phyloP scores from a whole-genome alignment of 2,888 invertebrate genomes.

The Mythimna pallens region DNA sequence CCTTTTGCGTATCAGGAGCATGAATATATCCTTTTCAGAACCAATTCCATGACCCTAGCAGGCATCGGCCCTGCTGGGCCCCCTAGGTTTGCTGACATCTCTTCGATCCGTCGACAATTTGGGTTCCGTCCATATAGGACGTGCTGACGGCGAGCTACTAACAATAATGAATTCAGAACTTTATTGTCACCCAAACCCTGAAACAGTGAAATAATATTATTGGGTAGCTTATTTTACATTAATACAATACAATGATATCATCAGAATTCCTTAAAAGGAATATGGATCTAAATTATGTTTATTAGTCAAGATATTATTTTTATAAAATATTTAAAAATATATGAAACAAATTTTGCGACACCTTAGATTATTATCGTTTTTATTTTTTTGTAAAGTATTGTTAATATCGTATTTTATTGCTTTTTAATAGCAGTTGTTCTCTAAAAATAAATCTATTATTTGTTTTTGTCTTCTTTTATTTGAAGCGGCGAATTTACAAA shows the following conservation, averaged over 20 bases:
- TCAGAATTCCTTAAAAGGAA: conserved; percentile 5
- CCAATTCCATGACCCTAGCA: too few relatives aligned
- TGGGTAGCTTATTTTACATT: not conserved
- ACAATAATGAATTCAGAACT: conserved; percentile 18
- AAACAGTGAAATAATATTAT: not conserved
- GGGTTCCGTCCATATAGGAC: too few relatives aligned
- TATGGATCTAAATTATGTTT: conserved; percentile 13
- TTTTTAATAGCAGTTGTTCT: conserved; percentile 48
- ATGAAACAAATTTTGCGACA: conserved; percentile 14
- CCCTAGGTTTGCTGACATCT: too few relatives aligned
- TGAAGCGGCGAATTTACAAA: conserved; percentile 48
- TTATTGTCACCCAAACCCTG: conserved; percentile 1
- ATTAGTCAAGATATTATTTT: conserved; percentile 22
- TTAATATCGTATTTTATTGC: conserved; percentile 45
- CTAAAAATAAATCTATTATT: conserved; percentile 17
- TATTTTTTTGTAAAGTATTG: not conserved
- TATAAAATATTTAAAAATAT: not conserved
- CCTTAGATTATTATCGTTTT: conserved; percentile 22
- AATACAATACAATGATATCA: not conserved
- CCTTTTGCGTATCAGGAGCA: too few relatives aligned
- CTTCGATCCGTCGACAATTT: too few relatives aligned
- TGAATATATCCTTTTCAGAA: too few relatives aligned
- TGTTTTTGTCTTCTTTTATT: conserved; percentile 27
- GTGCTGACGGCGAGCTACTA: not conserved
- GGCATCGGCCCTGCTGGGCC: too few relatives aligned